These are phyloP conservation scores for Acrocyrtus sp. DNA, from an alignment of 2,888 invertebrate species.

Conservation along the genomic window DNA sequence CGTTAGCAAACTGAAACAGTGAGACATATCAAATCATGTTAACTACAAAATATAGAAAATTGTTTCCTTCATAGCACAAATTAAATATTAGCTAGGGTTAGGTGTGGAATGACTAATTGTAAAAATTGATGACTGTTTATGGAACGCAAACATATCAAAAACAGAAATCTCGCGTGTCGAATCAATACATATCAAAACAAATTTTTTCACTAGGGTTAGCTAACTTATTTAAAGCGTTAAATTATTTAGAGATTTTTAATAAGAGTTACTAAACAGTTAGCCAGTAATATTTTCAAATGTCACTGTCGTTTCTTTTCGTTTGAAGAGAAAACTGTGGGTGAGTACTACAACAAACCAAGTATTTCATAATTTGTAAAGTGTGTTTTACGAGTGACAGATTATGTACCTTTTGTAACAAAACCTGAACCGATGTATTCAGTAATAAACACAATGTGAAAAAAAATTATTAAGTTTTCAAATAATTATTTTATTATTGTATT, in stretches of 20 bases:
- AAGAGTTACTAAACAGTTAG: not conserved
- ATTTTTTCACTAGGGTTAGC: conserved; percentile 9
- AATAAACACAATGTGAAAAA: conserved; percentile 28
- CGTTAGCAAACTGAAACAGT: too few relatives aligned
- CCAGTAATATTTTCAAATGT: too few relatives aligned
- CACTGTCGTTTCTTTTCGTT: too few relatives aligned
- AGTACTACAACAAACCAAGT: too few relatives aligned
- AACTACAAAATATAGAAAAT: too few relatives aligned
- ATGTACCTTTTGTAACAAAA: conserved; percentile 56
- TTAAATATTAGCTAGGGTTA: not conserved
- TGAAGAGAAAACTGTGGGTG: not conserved
- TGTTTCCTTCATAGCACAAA: too few relatives aligned
- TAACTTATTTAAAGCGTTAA: too few relatives aligned
- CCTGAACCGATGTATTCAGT: conserved; percentile 48
- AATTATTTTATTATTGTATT: too few relatives aligned
- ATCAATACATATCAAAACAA: conserved; percentile 42
- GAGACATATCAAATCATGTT: not conserved
- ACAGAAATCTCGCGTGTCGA: conserved; percentile 7
- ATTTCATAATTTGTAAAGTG: not conserved
- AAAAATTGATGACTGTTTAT: conserved; percentile 6
- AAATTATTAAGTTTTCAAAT: not conserved
- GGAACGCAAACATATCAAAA: conserved; percentile 38
- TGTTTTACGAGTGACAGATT: conserved; percentile 48
- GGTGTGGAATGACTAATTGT: too few relatives aligned
- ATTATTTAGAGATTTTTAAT: conserved; percentile 1